These are phyloP conservation scores for Coreoperca whiteheadi DNA, from an alignment of 2,113 vertebrate genomes.

Conservation along the genomic window DNA sequence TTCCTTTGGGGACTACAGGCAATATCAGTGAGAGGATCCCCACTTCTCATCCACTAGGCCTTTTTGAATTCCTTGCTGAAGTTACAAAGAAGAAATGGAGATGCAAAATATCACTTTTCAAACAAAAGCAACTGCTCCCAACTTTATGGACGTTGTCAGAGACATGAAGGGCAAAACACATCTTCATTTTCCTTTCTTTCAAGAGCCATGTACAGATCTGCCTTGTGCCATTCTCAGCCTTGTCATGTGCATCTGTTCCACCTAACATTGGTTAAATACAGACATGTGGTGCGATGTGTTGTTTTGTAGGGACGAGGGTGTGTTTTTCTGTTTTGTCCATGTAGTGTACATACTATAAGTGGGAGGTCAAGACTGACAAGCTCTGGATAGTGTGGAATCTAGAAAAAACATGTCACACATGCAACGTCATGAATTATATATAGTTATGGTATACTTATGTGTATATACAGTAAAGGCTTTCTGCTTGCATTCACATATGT, in stretches of 20 bases:
- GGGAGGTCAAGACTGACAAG: background rate
- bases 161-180: constrained; percentile 51
- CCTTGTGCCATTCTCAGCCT: constrained; percentile 69
- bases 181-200: constrained; percentile 54
- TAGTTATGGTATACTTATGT: constrained; percentile 26
- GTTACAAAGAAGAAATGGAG: constrained; percentile 64
- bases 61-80: constrained; percentile 81
- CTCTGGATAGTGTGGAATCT: constrained; percentile 38
- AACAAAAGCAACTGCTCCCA: constrained; percentile 46
- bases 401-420: constrained; percentile 34
- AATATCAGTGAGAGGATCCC: constrained; percentile 88
- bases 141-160: constrained; percentile 55
- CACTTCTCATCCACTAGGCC: constrained; percentile 52
- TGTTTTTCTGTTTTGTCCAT: constrained; percentile 43
- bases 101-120: constrained; percentile 45
- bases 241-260: constrained; percentile 65
- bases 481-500: constrained; percentile 46
- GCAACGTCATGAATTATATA: constrained; percentile 33
- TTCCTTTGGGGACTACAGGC: constrained; percentile 90
- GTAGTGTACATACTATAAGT: constrained; percentile 29
- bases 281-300: constrained; percentile 30
- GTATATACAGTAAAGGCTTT: constrained; percentile 69
- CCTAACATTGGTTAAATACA: constrained; percentile 48
- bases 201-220: constrained; percentile 67
- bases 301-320: constrained; percentile 11